Evolutionary conservation across 2,888 invertebrate genomes (phyloP).

Genomic region (Hypomecis punctinalis): DNA sequence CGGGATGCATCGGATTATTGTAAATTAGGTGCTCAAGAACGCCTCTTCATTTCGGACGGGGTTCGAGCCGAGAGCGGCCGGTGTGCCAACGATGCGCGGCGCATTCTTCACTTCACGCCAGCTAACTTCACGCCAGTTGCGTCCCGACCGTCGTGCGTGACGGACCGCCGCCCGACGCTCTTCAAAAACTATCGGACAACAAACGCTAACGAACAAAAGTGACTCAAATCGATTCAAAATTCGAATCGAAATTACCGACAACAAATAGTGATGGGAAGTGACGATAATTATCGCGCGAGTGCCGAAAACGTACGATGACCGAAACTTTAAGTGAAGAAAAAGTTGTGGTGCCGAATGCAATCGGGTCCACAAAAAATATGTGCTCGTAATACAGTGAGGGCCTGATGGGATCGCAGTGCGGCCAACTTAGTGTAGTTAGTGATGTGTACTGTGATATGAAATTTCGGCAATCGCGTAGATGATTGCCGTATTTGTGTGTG

Average conservation of each 20-base stretch:
- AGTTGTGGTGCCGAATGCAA: constrained; percentile 78
- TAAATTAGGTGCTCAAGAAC: constrained; percentile 61
- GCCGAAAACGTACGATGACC: constrained; percentile 71
- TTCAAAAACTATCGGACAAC: constrained; percentile 74
- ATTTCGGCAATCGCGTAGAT: constrained; percentile 80
- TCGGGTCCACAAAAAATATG: constrained; percentile 77
- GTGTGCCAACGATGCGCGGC: constrained; percentile 83
- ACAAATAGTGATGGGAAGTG: constrained; percentile 70
- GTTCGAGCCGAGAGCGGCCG: constrained; percentile 72
- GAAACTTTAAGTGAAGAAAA: constrained; percentile 79
- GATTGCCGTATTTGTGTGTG: constrained; percentile 79
- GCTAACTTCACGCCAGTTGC: constrained; percentile 81
- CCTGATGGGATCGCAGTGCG: constrained; percentile 82
- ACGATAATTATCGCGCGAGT: constrained; percentile 47
- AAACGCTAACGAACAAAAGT: constrained; percentile 76
- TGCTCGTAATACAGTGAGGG: constrained; percentile 78
- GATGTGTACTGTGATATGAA: constrained; percentile 83
- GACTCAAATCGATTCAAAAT: constrained; percentile 62
- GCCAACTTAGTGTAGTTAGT: constrained; percentile 79
- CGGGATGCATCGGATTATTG: constrained; percentile 60
- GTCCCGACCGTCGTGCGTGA: constrained; percentile 65
- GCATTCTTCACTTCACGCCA: constrained; percentile 80
- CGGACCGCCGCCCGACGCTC: constrained; percentile 68
- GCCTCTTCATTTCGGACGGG: constrained; percentile 69
- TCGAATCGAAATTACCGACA: constrained; percentile 51